Conservation (phyloP, 2,797 vertebrate species). For the Harpagifer antarcticus region DNA sequence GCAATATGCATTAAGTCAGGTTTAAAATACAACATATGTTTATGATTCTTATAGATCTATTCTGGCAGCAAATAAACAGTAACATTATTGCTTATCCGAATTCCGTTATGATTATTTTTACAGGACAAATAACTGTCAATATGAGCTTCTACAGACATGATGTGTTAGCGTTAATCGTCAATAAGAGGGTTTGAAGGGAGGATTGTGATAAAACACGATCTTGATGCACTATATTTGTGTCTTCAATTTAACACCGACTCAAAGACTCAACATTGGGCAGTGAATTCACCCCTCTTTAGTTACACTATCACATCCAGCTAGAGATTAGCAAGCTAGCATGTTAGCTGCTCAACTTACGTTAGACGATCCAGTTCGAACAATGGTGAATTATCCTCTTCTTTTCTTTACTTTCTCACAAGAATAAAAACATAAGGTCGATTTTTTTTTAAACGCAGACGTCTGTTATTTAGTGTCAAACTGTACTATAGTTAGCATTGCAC, state of each 20-base stretch:
- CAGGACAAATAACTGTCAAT: background rate
- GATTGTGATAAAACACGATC: background rate
- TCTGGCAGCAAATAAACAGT: background rate
- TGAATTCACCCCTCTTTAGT: background rate
- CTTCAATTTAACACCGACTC: background rate
- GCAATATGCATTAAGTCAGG: too few relatives aligned
- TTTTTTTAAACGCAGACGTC: background rate
- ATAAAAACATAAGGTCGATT: constrained; percentile 24
- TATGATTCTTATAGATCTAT: background rate
- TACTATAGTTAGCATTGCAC: background rate
- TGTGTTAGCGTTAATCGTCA: background rate
- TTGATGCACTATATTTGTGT: background rate
- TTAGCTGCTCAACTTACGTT: constrained; percentile 80
- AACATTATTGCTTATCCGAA: background rate
- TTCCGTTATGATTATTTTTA: background rate
- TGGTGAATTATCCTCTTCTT: constrained; percentile 47
- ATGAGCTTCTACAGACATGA: constrained; percentile 4
- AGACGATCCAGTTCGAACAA: constrained; percentile 83
- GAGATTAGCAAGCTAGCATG: constrained; percentile 61
- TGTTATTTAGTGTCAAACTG: too few relatives aligned
- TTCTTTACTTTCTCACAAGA: constrained; percentile 27
- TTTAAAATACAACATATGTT: background rate
- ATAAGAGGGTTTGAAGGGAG: background rate
- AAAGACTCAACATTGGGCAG: background rate
- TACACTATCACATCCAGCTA: constrained; percentile 12